Base-by-base conservation (phyloP, 2,113 vertebrate species). In the Eulacestoma nigropectus region DNA sequence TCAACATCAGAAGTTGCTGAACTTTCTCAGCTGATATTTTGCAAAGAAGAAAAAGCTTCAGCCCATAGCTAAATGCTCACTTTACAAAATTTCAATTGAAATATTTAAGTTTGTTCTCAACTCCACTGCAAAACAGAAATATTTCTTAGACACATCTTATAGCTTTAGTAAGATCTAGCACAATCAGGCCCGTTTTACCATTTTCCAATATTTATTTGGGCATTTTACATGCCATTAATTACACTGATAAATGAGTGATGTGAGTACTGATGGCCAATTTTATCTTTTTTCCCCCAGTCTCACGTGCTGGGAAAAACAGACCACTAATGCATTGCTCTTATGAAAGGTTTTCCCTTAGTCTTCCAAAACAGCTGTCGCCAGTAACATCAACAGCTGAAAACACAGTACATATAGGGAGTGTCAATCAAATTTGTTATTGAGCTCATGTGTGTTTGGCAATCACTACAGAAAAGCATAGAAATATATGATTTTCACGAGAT, bases 371-470 rank as follows among this genome's bases (percentile, higher is more conserved):
- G 67, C 50, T 90, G 67, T 41, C 49, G 52, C 59, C 41, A 79
- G 52, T 80, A 86, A 90, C 49, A 69, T 29, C 70, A 93, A 90
- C 84, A 85, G 92, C 90, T 87, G 92, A 94, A 94, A 88, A 87
- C 50, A 87, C 53, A 83, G 67, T 42, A 63, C 69, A 64, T 82
- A 82, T 6, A 96, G 49, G 56, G 60, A 87, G 27, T 35, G 75
- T 52, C 84, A 79, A n/a, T 52, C 62, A 91, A 22, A 84, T 41
- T 37, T 68, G 25, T 64, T 72, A 70, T 4, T 68, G 37, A 89
- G 32, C 26, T 93, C 35, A 49, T 7, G 15, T 21, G 29, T 37
- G 29, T 77, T 91, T 44, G 92, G 52, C 57, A 89, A 64, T 18
- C 52, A 70, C 50, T 84, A 35, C 65, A 94, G 37, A 86, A 95